Conservation (phyloP, 2,113 vertebrate genomes). For the Chaenocephalus aceratus region DNA sequence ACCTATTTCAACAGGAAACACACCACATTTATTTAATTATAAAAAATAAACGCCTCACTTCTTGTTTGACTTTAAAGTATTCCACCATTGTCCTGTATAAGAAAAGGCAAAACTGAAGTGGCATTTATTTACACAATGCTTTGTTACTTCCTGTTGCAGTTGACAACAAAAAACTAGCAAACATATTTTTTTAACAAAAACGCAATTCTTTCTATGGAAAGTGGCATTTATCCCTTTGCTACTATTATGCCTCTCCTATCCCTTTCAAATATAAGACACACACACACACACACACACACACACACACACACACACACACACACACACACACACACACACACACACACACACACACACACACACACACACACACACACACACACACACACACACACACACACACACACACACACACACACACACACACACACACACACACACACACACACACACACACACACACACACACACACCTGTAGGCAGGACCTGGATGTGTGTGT, state of each 20-base stretch:
- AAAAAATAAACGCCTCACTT: not conserved
- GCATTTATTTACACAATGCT: not conserved
- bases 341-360: constrained; percentile 42
- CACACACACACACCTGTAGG: constrained; percentile 58
- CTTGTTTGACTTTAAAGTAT: not conserved
- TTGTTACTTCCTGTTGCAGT: constrained; percentile 4
- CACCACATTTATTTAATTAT: not conserved
- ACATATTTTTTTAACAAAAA: too few relatives aligned
- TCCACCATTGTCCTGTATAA: not conserved
- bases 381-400: constrained; percentile 26
- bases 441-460: too few relatives aligned
- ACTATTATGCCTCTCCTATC: not conserved
- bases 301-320: constrained; percentile 12
- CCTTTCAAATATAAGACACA: constrained; percentile 21
- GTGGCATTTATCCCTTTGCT: too few relatives aligned
- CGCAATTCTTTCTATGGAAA: too few relatives aligned
- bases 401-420: constrained; percentile 39
- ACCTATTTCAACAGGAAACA: not conserved
- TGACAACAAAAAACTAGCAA: not conserved
- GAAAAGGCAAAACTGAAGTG: too few relatives aligned
- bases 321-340: constrained; percentile 30
- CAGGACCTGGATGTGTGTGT: constrained; percentile 77
- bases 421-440: too few relatives aligned
- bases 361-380: constrained; percentile 18
- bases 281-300: constrained; percentile 16